Evolutionary conservation across 2,888 invertebrate genomes (phyloP).

Genomic region (Prenolepis imparis): DNA sequence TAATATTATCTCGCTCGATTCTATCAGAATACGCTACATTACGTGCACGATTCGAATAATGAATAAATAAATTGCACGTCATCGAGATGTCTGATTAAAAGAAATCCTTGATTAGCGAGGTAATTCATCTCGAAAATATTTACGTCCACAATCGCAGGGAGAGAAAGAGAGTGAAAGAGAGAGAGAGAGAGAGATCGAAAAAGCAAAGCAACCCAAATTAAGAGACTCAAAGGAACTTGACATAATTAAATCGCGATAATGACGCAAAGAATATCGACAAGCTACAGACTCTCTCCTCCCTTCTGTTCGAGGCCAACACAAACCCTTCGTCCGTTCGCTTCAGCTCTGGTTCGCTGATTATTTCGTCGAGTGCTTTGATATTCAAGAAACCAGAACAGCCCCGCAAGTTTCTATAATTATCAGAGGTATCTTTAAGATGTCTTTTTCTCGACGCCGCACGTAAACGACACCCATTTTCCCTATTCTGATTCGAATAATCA

Average conservation of each 20-base stretch:
- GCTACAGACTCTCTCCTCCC: slow-evolving; percentile 52
- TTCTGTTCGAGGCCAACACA: slow-evolving; percentile 54
- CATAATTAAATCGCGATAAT: slow-evolving; percentile 84
- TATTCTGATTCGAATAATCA: slow-evolving; percentile 13
- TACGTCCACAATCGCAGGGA: slow-evolving; percentile 62
- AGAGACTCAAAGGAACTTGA: slow-evolving; percentile 82
- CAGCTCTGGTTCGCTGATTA: slow-evolving; percentile 75
- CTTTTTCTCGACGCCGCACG: slow-evolving; percentile 53
- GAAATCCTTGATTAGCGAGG: slow-evolving; percentile 69
- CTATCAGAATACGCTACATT: not conserved
- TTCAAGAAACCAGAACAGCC: slow-evolving; percentile 71
- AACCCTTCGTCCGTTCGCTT: slow-evolving; percentile 72
- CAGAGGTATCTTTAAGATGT: slow-evolving; percentile 63
- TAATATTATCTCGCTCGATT: slow-evolving; percentile 7
- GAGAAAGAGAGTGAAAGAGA: slow-evolving; percentile 13
- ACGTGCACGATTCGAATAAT: slow-evolving; percentile 16
- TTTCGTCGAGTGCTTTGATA: slow-evolving; percentile 81
- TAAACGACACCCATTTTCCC: slow-evolving; percentile 34
- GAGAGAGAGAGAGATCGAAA: slow-evolving; percentile 4
- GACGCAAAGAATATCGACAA: slow-evolving; percentile 81
- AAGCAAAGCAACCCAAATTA: slow-evolving; percentile 73
- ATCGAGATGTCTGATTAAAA: slow-evolving; percentile 75
- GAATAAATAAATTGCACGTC: slow-evolving; percentile 48
- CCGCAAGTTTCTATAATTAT: slow-evolving; percentile 79
- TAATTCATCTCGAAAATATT: slow-evolving; percentile 71